phyloP scores from a whole-genome alignment of 2,888 invertebrate genomes.

The Cephus rjabovi region DNA sequence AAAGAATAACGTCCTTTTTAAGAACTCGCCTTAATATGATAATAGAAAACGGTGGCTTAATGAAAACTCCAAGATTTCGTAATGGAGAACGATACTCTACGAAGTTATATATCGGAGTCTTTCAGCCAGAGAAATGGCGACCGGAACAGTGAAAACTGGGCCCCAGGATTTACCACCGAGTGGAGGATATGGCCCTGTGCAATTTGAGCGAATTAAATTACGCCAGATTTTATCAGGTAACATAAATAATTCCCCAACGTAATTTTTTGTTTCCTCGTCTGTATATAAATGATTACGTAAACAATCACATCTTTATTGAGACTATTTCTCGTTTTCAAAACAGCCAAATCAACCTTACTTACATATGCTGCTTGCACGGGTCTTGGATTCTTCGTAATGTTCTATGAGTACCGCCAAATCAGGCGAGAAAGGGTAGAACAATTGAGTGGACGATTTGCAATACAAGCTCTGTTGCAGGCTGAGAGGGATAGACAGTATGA shows the following conservation, averaged over 20 bases:
- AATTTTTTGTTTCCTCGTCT: conserved; percentile 8
- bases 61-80: neutral
- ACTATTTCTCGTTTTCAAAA: conserved; percentile 12
- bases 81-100: neutral
- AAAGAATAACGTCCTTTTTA: neutral
- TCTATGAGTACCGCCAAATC: conserved; percentile 69
- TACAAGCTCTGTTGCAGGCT: conserved; percentile 82
- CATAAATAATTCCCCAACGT: conserved; percentile 21
- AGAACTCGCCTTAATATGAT: neutral
- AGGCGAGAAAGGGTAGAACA: conserved; percentile 77
- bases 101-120: neutral
- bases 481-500: conserved; percentile 85
- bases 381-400: conserved; percentile 72
- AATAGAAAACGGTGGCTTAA: neutral
- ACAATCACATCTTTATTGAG: conserved; percentile 5
- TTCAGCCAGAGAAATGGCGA: conserved; percentile 46
- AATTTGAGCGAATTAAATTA: conserved; percentile 72
- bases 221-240: conserved; percentile 11
- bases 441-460: conserved; percentile 81
- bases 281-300: conserved; percentile 31
- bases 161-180: conserved; percentile 92
- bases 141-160: conserved; percentile 60
- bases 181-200: conserved; percentile 88
- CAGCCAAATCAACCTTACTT: neutral
- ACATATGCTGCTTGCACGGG: conserved; percentile 61